Base-by-base conservation (phyloP, 2,113 vertebrate species). In the Tragelaphus scriptus region DNA sequence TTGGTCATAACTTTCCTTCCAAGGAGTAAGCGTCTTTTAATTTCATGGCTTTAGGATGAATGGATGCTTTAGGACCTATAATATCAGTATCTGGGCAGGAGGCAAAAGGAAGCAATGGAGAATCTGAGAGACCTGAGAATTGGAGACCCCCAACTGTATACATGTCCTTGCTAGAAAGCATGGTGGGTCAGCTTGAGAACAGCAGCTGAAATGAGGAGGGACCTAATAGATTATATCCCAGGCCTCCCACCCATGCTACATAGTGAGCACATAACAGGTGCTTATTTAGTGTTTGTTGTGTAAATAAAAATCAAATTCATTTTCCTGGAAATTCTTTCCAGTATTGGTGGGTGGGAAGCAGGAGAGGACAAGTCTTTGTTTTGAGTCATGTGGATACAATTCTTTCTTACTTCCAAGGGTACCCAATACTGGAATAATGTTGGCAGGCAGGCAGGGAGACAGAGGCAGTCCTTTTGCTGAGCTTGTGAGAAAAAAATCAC, bases 241-340 rank as follows among this genome's bases (percentile, higher is more conserved):
- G 28, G 15, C n/a, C 59, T 93, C 88, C 93, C 1, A 6, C 25
- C 55, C 49, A 81, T 82, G 63, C 23, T 88, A 16, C 49, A 26
- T 59, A 25, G 36, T 55, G 79, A 80, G 77, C 80, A 49, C n/a
- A 53, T n/a, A 16, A 28, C 55, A 88, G 28, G 47, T 95, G 71
- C 55, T 97, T 92, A 47, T 40, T 75, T 95, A 59, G 80, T 77
- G 40, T 91, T 61, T 75, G 71, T n/a, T 61, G 36, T 77, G 58
- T 86, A 79, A 93, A 82, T 95, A 81, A 91, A 94, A 36, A 51
- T 77, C 51, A 96, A 91, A 82, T 93, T 36, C n/a, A 95, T 94
- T 87, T 79, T 51, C 36, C 30, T 82, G 61, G 56, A 65, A 28
- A 81, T 49, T 53, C 79, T 87, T 91, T 93, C 55, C 30, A 51